A percentile compares a stretch with the other conserved stretches of the same genome.
These are phyloP conservation scores for Noctua pronuba DNA, from an alignment of 2,888 invertebrate species.

Conservation along the genomic window DNA sequence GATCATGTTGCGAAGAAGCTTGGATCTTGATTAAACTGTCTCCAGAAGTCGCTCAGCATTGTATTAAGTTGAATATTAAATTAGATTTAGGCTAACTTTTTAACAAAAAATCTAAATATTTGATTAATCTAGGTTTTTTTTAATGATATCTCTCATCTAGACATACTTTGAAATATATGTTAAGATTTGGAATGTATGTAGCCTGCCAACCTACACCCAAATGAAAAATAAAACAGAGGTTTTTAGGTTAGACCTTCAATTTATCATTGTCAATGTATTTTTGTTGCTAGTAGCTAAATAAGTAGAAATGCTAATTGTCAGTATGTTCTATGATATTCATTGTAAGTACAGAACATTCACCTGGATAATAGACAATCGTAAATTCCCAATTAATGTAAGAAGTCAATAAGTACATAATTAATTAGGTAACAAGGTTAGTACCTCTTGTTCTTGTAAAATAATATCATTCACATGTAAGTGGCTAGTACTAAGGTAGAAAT, in stretches of 20 bases:
- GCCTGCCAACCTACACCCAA: not conserved
- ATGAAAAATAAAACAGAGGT: not conserved
- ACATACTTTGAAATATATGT: too few relatives aligned
- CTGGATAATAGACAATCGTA: not conserved
- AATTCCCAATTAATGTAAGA: not conserved
- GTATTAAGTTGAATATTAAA: not conserved
- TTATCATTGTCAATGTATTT: not conserved
- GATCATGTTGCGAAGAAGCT: not conserved
- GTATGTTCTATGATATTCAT: not conserved
- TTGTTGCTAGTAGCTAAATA: not conserved
- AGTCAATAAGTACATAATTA: not conserved
- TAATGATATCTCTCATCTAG: not conserved
- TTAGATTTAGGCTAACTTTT: not conserved
- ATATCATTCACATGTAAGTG: not conserved
- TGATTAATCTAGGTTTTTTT: not conserved
- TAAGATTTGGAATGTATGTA: not conserved
- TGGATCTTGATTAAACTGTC: not conserved
- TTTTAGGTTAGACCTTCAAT: constrained; percentile 17
- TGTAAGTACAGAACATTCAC: not conserved
- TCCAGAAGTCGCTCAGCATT: constrained; percentile 18
- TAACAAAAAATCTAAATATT: not conserved
- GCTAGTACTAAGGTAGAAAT: constrained; percentile 30
- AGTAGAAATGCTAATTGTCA: not conserved
- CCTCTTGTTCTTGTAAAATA: not conserved
- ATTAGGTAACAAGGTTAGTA: not conserved